Evolutionary conservation across 1,140 invertebrate genomes (phyloP).

Genomic region (Drosophila ogumai): DNA sequence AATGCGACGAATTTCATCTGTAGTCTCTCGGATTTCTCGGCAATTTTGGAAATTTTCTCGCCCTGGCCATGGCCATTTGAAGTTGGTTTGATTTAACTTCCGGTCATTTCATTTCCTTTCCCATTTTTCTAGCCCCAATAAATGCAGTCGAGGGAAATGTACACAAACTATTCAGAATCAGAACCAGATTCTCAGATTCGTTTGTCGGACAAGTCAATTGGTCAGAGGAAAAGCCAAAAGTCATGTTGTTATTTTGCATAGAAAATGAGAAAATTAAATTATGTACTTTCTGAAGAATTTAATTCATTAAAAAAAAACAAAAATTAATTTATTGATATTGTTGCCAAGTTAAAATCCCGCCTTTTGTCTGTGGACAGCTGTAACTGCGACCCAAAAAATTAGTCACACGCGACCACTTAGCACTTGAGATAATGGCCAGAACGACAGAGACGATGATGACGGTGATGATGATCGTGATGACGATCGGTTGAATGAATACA

Average conservation of each 20-base stretch:
- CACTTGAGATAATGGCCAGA: constrained; percentile 54
- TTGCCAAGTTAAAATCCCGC: background rate
- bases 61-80: constrained; percentile 44
- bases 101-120: constrained; percentile 78
- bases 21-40: constrained; percentile 18
- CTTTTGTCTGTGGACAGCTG: constrained; percentile 47
- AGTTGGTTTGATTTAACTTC: constrained; percentile 79
- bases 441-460: constrained; percentile 12
- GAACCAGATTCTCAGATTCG: constrained; percentile 5
- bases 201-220: constrained; percentile 31
- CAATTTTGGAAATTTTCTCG: constrained; percentile 28
- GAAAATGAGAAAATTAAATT: background rate
- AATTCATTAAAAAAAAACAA: too few species aligned
- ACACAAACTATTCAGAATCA: constrained; percentile 25
- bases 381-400: constrained; percentile 56
- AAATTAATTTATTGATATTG: too few species aligned
- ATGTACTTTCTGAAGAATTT: too few species aligned
- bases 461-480: background rate
- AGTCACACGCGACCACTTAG: constrained; percentile 79
- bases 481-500: constrained; percentile 63
- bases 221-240: background rate
- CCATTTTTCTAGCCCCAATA: constrained; percentile 7
- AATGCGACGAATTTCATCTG: constrained; percentile 25
- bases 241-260: background rate
- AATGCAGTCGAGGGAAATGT: constrained; percentile 20